Base-by-base conservation (phyloP, 1,140 invertebrate genomes). In the Diorhabda sublineata region DNA sequence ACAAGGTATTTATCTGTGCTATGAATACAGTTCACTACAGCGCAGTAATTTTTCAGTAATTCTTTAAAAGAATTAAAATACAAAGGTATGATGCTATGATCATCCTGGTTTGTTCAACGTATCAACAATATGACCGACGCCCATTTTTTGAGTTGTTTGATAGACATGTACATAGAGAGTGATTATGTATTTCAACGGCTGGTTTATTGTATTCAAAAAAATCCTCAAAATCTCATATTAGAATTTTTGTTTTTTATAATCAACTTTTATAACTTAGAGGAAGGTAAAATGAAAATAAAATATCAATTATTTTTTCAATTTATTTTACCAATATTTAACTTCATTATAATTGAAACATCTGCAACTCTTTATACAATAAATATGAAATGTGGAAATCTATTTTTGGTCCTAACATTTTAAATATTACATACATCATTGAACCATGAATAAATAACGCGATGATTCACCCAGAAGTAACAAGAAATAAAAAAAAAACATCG, bases 331-430 rank as follows among this genome's bases (percentile, higher is more conserved):
- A 57, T 62, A 62, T 62, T 68, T 71, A 71, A 71, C 70, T 68
- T 68, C 64, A 66, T 68, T 68, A 71, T 68, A 64, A 66, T 68
- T 42, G 61, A 68, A 71, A 58, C 66, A 62, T 67, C 59, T 71
- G 70, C 64, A 72, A 72, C 71, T 72, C 62, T 72, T 73, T 77
- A 75, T 77, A 77, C 76, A 77, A 76, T 77, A 77, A 77, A 77
- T 76, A 77, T 72, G 70, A 77, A 77, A 77, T 70, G 74, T 77
- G 76, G 72, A 76, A 77, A 77, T 75, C 70, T 75, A 72, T 76
- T 26, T 26, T 77, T 77, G 74, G 74, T 76, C 76, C 76, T 77
- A 77, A 76, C 74, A 74, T 69, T 69, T 74, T 62, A 64, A 64
- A 52, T 52, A 26, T 26, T 70, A 72, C 69, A 72, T 71, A 73